Conservation (phyloP, 2,888 invertebrate species). For the Petrolisthes manimaculis region DNA sequence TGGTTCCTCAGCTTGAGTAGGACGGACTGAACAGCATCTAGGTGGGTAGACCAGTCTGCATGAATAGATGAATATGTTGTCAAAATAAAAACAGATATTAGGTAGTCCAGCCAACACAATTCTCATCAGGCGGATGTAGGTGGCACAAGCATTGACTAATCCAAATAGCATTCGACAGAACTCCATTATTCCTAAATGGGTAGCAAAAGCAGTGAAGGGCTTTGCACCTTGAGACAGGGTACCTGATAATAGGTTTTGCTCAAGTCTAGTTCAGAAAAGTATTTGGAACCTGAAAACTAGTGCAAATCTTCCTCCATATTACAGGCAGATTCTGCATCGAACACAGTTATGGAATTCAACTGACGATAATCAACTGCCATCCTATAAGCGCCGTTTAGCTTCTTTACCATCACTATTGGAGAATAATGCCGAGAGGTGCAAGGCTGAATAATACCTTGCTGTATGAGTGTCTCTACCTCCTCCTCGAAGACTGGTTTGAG, state of each 20-base stretch:
- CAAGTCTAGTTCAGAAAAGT: conserved; percentile 31
- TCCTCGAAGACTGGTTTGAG: neutral
- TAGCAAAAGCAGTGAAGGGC: neutral
- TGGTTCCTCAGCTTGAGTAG: neutral
- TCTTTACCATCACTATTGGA: neutral
- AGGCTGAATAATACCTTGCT: conserved; percentile 5
- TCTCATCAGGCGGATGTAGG: neutral
- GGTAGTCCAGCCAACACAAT: too few species aligned
- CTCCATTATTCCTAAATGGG: conserved; percentile 24
- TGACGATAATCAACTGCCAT: conserved; percentile 18
- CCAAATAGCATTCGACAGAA: conserved; percentile 31
- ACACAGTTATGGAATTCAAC: too few species aligned
- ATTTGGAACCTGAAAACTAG: neutral
- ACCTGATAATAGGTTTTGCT: conserved; percentile 26
- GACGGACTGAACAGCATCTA: neutral
- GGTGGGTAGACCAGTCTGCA: conserved; percentile 1
- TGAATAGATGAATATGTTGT: conserved; percentile 24
- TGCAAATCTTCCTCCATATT: conserved; percentile 16
- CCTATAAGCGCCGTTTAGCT: conserved; percentile 20
- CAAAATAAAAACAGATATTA: too few species aligned
- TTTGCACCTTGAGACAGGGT: conserved; percentile 12
- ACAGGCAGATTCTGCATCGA: conserved; percentile 22
- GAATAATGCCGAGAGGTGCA: neutral
- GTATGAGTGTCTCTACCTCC: neutral
- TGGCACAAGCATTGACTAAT: conserved; percentile 9